These are phyloP conservation scores for Artibeus lituratus DNA, from an alignment of 2,797 vertebrate species.

Conservation along the genomic window DNA sequence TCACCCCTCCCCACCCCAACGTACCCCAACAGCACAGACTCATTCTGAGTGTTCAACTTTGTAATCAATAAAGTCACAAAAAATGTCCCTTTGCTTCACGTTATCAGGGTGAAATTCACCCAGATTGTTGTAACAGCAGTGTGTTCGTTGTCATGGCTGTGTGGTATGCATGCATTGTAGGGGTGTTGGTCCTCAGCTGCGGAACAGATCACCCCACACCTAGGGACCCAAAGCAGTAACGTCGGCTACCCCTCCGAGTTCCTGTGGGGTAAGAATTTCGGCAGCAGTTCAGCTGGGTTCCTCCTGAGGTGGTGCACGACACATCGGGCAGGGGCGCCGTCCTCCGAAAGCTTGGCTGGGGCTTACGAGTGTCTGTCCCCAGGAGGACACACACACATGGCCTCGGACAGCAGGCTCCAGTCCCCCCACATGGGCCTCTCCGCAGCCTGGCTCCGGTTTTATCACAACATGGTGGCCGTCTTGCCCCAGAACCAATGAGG, in stretches of 20 bases:
- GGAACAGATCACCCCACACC: neutral
- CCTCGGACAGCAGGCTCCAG: neutral
- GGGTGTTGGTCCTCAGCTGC: fast-evolving
- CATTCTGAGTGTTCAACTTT: neutral
- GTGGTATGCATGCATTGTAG: fast-evolving
- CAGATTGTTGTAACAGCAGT: fast-evolving
- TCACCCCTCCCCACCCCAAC: neutral
- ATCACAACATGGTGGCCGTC: neutral
- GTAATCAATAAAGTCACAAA: neutral
- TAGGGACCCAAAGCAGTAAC: neutral
- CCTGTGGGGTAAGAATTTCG: neutral
- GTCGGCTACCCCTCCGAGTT: neutral
- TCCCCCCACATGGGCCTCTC: fast-evolving
- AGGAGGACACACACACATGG: fast-evolving
- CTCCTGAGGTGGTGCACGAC: neutral
- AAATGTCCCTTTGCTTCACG: neutral
- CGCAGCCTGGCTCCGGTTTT: fast-evolving
- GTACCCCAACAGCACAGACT: neutral
- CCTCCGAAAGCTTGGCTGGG: neutral
- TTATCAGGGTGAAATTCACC: neutral
- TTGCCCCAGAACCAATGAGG: neutral
- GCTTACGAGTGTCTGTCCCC: neutral
- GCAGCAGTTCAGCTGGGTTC: neutral
- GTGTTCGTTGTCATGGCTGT: fast-evolving
- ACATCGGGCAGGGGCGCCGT: neutral